Percentiles rank a stretch among this genome's conserved stretches.
These are phyloP conservation scores for Bagarius yarrelli DNA, from an alignment of 2,113 vertebrate genomes.

Conservation along the genomic window DNA sequence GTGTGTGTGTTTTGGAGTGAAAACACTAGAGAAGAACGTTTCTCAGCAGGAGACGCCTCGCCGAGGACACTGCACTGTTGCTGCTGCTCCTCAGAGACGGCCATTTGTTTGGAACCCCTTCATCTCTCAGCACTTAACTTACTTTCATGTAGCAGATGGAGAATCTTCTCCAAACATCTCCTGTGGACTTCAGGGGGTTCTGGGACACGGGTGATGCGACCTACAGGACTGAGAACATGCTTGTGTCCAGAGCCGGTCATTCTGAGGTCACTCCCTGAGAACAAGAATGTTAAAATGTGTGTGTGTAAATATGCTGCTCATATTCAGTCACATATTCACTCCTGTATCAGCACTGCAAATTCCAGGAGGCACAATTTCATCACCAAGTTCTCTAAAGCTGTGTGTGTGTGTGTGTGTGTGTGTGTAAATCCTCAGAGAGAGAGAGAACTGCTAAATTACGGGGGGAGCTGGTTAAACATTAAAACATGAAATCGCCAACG, in stretches of 20 bases:
- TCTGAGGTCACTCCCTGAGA: not conserved
- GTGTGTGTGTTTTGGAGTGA: slow-evolving; percentile 45
- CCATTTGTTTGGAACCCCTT: slow-evolving; percentile 62
- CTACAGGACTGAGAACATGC: slow-evolving; percentile 22
- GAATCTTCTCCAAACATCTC: slow-evolving; percentile 62
- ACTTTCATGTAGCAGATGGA: slow-evolving; percentile 73
- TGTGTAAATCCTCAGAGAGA: too few relatives aligned
- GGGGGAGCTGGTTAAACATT: too few relatives aligned
- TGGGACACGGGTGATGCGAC: slow-evolving; percentile 30
- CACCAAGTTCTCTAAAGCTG: too few relatives aligned
- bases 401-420: too few relatives aligned
- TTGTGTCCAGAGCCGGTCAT: slow-evolving; percentile 24
- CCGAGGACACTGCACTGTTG: slow-evolving; percentile 39
- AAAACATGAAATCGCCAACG: too few relatives aligned
- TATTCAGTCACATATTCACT: not conserved
- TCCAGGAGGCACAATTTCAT: too few relatives aligned
- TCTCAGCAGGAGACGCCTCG: slow-evolving; percentile 60
- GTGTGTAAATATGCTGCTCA: not conserved
- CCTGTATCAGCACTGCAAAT: not conserved
- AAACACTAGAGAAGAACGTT: slow-evolving; percentile 35
- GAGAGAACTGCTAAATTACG: too few relatives aligned
- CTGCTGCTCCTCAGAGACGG: slow-evolving; percentile 55
- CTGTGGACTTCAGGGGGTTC: slow-evolving; percentile 55
- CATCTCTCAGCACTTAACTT: slow-evolving; percentile 43
- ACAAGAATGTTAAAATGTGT: not conserved